Evolutionary conservation across 2,113 vertebrate species (phyloP), one percentile per base, ranked within the genome.

Genomic region (Periophthalmus modestus): DNA sequence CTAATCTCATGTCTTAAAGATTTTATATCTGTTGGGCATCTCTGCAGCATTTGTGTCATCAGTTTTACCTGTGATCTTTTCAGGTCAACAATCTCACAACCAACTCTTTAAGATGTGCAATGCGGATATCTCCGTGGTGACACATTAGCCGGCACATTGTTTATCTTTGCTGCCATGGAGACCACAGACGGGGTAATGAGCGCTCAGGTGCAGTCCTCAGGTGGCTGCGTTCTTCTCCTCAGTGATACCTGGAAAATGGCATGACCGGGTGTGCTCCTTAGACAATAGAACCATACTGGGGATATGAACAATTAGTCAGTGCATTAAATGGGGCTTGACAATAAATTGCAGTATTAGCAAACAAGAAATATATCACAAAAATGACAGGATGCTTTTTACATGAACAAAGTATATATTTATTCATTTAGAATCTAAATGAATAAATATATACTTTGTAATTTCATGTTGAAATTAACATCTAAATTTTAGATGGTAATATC

Each of bases 111-210:
- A 59, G 21, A 72, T 11, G 77, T 0, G 66, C 68, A 66, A 54
- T 5, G 57, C 7, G 66, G 80, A 59, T 70, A 58, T 85, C 65
- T 6, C 83, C 48, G 5, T 68, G 77, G 88, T 47, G 77, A 89
- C 69, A 33, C 67, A 80, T 89, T 85, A 85, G 61, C 80, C 19
- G 0, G 47, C 59, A 24, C 76, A 58, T 70, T 89, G 90, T 92
- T 90, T 90, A 84, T 81, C 80, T 79, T 77, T 68, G 82, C 75
- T 66, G 52, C 89, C 81, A 79, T 87, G 57, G 90, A 71, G 69
- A 86, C 82, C 71, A 73, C 76, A 0, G 46, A 79, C 28, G 2
- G 15, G 1, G 68, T 84, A 89, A 88, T 87, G 84, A 79, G 75
- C 10, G 14, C 78, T 83, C 73, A 79, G 82, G 72, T 84, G 66